Conservation (phyloP, 2,113 vertebrate species). For the Anguilla japonica region DNA sequence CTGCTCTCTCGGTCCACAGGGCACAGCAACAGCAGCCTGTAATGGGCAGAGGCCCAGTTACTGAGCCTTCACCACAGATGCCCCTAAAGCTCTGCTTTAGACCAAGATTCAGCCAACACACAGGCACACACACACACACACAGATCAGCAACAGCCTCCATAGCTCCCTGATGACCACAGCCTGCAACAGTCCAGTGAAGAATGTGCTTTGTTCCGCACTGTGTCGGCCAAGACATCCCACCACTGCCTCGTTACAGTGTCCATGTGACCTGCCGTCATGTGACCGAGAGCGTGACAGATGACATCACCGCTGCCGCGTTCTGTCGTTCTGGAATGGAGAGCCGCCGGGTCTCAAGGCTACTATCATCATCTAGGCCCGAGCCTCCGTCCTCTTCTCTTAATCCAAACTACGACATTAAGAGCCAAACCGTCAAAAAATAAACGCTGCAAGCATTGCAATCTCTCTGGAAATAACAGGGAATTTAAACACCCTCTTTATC, state of each 20-base stretch:
- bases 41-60: background rate
- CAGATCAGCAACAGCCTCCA: background rate
- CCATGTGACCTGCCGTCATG: background rate
- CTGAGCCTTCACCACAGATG: background rate
- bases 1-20: too few relatives aligned
- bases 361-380: background rate
- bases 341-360: background rate
- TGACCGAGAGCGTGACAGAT: constrained; percentile 11
- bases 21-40: too few relatives aligned
- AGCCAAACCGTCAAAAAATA: background rate
- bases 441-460: background rate
- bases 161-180: background rate
- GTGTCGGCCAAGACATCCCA: background rate
- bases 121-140: background rate
- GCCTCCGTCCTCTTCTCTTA: background rate
- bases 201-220: background rate
- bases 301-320: background rate
- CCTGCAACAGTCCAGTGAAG: background rate
- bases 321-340: background rate
- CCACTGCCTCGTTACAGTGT: background rate
- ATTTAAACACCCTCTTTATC: background rate
- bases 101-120: too few relatives aligned
- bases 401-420: background rate
- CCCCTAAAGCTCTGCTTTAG: background rate
- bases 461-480: background rate